Evolutionary conservation across 2,888 invertebrate genomes (phyloP).

Genomic region (Drosophila rellima): DNA sequence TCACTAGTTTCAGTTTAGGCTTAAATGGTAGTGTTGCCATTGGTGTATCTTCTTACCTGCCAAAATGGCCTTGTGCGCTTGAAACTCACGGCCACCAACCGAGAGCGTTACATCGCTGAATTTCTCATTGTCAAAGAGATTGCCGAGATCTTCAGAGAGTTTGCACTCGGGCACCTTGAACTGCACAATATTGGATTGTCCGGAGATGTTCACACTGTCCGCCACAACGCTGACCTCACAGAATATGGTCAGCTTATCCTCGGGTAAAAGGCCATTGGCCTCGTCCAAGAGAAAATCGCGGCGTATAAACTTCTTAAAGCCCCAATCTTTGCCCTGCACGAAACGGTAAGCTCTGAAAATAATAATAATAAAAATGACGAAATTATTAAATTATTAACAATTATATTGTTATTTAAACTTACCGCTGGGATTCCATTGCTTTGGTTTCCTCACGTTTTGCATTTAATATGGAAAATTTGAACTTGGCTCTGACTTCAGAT

Average conservation of each 20-base stretch:
- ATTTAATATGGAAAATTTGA: conserved; percentile 99
- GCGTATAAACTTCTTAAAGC: conserved; percentile 99
- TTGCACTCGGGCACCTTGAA: conserved; percentile 98
- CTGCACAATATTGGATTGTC: conserved; percentile 98
- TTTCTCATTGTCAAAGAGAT: conserved; percentile 97
- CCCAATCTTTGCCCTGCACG: conserved; percentile 99
- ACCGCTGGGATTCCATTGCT: conserved; percentile 97
- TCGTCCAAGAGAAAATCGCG: conserved; percentile 99
- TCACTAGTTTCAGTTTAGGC: neutral
- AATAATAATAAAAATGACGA: neutral
- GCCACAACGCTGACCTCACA: conserved; percentile 99
- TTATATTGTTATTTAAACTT: conserved; percentile 19
- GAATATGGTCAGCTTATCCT: conserved; percentile 99
- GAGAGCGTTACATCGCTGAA: conserved; percentile 99
- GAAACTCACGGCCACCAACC: conserved; percentile 95
- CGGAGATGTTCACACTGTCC: conserved; percentile 99
- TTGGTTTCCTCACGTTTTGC: conserved; percentile 99
- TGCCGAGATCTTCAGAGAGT: conserved; percentile 97
- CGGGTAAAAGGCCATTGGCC: conserved; percentile 98
- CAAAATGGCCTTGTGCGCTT: conserved; percentile 99
- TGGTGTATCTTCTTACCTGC: conserved; percentile 54
- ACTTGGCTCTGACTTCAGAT: conserved; percentile 99
- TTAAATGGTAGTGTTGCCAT: neutral
- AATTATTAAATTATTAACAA: neutral
- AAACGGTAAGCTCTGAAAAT: conserved; percentile 96